Evolutionary conservation across 2,113 vertebrate species (phyloP), one percentile per base, ranked within the genome.

Genomic region (Myodes glareolus): DNA sequence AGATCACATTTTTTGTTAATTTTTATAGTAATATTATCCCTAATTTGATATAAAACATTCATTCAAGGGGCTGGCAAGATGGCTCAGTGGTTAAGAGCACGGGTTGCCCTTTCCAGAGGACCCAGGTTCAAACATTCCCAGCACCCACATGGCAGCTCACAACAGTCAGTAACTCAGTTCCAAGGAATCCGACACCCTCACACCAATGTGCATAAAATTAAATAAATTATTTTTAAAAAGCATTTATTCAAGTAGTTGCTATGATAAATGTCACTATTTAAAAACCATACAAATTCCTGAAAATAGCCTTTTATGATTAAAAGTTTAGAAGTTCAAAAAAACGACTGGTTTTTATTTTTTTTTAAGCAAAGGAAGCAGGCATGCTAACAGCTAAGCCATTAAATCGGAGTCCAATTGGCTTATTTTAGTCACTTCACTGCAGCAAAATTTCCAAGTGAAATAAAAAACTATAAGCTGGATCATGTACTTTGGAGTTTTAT

Each of bases 261-360:
- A 89, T 84, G 31, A 94, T 45, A 85, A 92, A 84, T 19, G 33
- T 14, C 36, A 88, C n/a, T 88, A 73, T 68, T 77, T 93, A 82
- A 92, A 96, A 96, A 65, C n/a, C 47, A 94, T 0, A 67, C 13
- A 86, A 27, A 73, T 68, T 87, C 63, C 75, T 70, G 77, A 93
- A 95, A 73, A 61, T 16, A 95, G 67, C 17, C 39, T 96, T 95
- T 94, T 31, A 76, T 1, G 19, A 81, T 88, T 82, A 73, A 88
- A 94, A 93, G 63, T 14, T n/a, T 1, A 87, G 12, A 16, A 77
- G 45, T 47, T 47, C 92, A 65, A 92, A 94, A 94, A 93, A 82
- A 65, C 14, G 2, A 95, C 29, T 52, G 19, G 7, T 68, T 88
- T 80, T 90, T 80, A 73, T 92, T 94, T 88, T 92, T 92, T 87